Evolutionary conservation across 2,113 vertebrate species (phyloP), one percentile per base, ranked within the genome.

Genomic region (Oreochromis tanganicae): DNA sequence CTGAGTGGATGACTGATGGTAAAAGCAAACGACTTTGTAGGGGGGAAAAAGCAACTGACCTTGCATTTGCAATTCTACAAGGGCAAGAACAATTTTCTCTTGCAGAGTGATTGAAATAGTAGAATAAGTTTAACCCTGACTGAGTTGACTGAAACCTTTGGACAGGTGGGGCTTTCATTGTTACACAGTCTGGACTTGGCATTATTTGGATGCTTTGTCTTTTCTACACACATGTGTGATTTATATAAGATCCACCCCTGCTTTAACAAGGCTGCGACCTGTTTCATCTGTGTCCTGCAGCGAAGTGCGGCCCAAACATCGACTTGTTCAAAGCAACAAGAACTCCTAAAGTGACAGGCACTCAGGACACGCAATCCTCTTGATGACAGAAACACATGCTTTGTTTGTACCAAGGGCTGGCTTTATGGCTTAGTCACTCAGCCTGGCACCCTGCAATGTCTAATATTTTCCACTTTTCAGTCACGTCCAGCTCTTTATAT

Each of bases 341-440:
- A 89, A 92, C 66, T 86, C 59, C 89, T 81, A 36, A 88, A 90
- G 75, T 88, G 75, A 83, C 92, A 87, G 85, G 61, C 87, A 75
- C 75, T 21, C 84, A 61, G 84, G 91, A 88, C 92, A 94, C 85
- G 80, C 81, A 88, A 94, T 95, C 89, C 86, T 43, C 6, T 56
- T 95, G 92, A 96, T 95, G 93, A 95, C 89, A 91, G 93, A 94
- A 96, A 95, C 95, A 96, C 91, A 95, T 94, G 94, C 90, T 87
- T 86, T 94, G 93, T 86, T 87, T 87, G 83, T 81, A 91, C 80
- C 81, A 90, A n/a, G 3, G 36, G 17, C 43, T 85, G 85, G 61
- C 73, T 93, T 92, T 87, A 92, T 79, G 80, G 78, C 68, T 80
- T 71, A 89, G 61, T 91, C 88, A 94, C 88, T 93, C 94, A 90